phyloP scores from a whole-genome alignment of 30 jellyfish, hydroid and myxozoan genomes.

The Nemopilema nomurai region DNA sequence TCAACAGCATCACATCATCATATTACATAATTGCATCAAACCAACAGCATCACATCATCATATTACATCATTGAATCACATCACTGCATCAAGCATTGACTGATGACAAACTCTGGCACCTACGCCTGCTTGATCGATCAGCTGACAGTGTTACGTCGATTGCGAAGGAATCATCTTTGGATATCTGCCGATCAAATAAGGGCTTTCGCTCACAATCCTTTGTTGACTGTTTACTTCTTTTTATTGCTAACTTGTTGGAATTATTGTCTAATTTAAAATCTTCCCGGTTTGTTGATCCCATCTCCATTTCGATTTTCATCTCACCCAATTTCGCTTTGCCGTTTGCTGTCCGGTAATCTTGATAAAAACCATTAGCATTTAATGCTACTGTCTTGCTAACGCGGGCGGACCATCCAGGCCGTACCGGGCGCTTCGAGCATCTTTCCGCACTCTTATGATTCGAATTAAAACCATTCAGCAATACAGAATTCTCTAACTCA shows the following conservation, averaged over 20 bases:
- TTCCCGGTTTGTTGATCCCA: not conserved
- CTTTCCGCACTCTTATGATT: not conserved
- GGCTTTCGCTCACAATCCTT: not conserved
- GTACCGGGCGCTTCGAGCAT: not conserved
- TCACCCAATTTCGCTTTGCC: constrained; percentile 17
- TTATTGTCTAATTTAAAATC: not conserved
- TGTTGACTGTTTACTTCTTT: not conserved
- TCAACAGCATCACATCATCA: too few relatives aligned
- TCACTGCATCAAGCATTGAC: not conserved
- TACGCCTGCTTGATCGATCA: not conserved
- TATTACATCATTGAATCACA: too few relatives aligned
- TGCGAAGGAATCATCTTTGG: constrained; percentile 33
- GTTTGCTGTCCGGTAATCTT: not conserved
- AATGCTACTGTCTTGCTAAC: not conserved
- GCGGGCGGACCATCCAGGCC: constrained; percentile 13
- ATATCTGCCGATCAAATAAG: constrained; percentile 9
- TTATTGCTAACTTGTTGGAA: not conserved
- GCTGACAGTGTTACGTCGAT: not conserved
- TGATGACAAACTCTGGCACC: not conserved
- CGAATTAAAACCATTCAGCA: not conserved
- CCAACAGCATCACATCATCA: too few relatives aligned
- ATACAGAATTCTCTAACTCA: not conserved
- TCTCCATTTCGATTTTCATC: not conserved
- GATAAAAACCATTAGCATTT: not conserved
- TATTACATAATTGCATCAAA: too few relatives aligned